phyloP scores from a whole-genome alignment of 1,140 invertebrate species.

The Rhizoglyphus robini region DNA sequence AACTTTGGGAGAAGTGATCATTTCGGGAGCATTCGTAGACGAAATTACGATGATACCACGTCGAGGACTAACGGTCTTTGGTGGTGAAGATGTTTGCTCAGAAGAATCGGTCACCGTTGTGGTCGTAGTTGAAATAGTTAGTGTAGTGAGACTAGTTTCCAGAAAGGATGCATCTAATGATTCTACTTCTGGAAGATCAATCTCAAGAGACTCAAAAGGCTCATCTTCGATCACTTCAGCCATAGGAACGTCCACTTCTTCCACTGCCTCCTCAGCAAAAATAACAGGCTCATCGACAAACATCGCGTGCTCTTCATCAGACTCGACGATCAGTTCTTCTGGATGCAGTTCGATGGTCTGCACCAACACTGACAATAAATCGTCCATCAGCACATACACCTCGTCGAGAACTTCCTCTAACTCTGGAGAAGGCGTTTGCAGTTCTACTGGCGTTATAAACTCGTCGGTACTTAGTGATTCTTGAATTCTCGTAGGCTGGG shows the following conservation, averaged over 20 bases:
- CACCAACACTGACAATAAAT: neutral
- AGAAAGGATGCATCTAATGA: neutral
- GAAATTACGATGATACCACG: slow-evolving; percentile 3
- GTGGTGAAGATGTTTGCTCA: neutral
- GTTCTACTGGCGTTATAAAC: too few relatives aligned
- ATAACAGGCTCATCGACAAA: neutral
- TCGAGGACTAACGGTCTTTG: neutral
- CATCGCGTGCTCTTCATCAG: neutral
- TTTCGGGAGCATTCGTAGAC: neutral
- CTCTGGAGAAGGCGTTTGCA: too few relatives aligned
- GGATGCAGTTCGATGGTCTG: neutral
- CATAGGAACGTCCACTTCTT: neutral
- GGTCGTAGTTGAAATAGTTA: neutral
- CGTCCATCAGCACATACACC: neutral
- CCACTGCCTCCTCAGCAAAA: neutral
- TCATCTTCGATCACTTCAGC: neutral
- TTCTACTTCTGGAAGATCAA: neutral
- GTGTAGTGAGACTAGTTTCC: neutral
- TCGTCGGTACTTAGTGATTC: too few relatives aligned
- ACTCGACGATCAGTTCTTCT: neutral
- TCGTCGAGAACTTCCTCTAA: neutral
- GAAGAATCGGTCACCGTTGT: neutral
- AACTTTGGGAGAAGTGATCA: neutral
- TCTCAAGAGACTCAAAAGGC: neutral
- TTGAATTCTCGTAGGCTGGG: neutral